Conservation (phyloP, 2,888 invertebrate species). For the Cataglyphis cursor region DNA sequence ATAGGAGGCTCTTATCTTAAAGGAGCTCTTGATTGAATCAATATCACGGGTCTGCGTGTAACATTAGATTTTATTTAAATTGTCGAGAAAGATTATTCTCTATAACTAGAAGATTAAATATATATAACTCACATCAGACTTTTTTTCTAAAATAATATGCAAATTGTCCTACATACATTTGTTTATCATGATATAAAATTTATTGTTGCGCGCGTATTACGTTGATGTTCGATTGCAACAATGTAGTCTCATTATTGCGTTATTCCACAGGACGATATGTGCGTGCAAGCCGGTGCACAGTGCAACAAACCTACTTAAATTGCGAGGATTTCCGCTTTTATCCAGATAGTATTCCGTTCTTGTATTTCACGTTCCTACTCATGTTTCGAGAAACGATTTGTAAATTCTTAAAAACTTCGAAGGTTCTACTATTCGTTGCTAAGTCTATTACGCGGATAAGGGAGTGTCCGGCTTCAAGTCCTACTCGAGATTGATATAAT, state of each 20-base stretch:
- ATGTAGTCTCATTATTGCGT: slow-evolving; percentile 22
- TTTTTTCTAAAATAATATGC: background rate
- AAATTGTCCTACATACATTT: background rate
- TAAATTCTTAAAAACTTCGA: background rate
- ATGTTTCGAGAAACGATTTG: background rate
- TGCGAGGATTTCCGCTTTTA: slow-evolving; percentile 32
- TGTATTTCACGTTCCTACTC: slow-evolving; percentile 23
- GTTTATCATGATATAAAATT: background rate
- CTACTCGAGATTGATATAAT: background rate
- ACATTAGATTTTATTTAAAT: background rate
- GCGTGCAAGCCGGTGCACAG: slow-evolving; percentile 5
- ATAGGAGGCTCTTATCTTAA: too few species aligned
- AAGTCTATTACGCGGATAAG: slow-evolving; percentile 1
- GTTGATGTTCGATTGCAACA: background rate
- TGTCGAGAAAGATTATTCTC: background rate
- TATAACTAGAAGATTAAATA: background rate
- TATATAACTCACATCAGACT: background rate
- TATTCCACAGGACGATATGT: slow-evolving; percentile 15
- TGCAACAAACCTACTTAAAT: slow-evolving; percentile 36
- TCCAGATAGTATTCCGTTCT: slow-evolving; percentile 23
- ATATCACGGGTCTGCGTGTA: background rate
- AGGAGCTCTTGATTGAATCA: background rate
- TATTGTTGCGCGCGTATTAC: background rate
- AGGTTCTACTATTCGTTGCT: background rate
- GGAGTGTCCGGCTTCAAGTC: background rate